Conservation (phyloP, 1,140 invertebrate species). For the Lordiphosa collinella region DNA sequence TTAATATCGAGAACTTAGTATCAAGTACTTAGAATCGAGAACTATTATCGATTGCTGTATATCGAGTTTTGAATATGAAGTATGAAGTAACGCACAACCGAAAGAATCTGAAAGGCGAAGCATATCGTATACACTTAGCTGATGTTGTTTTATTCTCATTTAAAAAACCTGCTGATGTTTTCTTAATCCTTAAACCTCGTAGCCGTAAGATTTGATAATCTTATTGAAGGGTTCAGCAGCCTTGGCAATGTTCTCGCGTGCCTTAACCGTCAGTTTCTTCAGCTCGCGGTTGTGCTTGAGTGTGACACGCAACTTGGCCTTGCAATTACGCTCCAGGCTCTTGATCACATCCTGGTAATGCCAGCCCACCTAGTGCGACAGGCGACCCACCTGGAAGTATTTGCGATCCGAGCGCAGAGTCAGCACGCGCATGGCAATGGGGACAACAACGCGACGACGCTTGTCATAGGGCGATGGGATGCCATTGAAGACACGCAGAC, state of each 20-base stretch:
- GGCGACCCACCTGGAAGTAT: conserved; percentile 96
- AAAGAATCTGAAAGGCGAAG: too few species aligned
- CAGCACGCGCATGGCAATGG: conserved; percentile 95
- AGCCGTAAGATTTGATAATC: conserved; percentile 93
- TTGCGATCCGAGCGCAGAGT: conserved; percentile 97
- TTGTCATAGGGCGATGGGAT: conserved; percentile 97
- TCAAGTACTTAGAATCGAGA: too few species aligned
- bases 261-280: conserved; percentile 90
- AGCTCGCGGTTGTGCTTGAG: conserved; percentile 90
- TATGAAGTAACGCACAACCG: too few species aligned
- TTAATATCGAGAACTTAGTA: too few species aligned
- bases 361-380: conserved; percentile 99
- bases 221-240: conserved; percentile 88
- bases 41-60: too few species aligned
- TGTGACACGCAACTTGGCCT: conserved; percentile 91
- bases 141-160: conserved; percentile 70
- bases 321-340: conserved; percentile 96
- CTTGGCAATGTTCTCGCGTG: conserved; percentile 89
- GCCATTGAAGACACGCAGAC: conserved; percentile 97
- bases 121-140: conserved; percentile 62
- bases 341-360: conserved; percentile 98
- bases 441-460: conserved; percentile 96
- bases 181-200: conserved; percentile 84
- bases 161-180: conserved; percentile 60
- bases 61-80: too few species aligned